phyloP scores from a whole-genome alignment of 2,888 invertebrate genomes.

The Hyles lineata region DNA sequence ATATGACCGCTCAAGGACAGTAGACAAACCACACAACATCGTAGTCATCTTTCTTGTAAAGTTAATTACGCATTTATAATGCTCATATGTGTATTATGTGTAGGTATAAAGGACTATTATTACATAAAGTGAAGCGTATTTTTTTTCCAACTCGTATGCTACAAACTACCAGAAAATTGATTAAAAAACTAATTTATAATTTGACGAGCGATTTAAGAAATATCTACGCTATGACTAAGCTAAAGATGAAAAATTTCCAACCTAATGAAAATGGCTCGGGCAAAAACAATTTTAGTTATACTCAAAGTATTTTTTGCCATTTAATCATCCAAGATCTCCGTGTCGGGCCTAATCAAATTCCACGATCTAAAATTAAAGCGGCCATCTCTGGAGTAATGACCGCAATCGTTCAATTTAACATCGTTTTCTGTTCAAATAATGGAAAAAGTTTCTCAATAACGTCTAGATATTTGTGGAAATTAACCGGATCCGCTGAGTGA shows the following conservation, averaged over 20 bases:
- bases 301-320: constrained; percentile 1
- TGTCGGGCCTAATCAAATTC: constrained; percentile 15
- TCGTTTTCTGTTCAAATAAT: constrained; percentile 59
- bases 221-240: background rate
- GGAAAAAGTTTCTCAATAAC: constrained; percentile 65
- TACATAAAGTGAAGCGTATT: too few relatives aligned
- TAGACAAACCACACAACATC: too few relatives aligned
- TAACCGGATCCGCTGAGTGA: constrained; percentile 48
- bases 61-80: too few relatives aligned
- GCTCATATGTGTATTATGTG: too few relatives aligned
- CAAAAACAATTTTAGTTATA: background rate
- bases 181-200: too few relatives aligned
- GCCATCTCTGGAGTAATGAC: constrained; percentile 44
- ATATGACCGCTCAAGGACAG: too few relatives aligned
- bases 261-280: background rate
- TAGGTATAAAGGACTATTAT: too few relatives aligned
- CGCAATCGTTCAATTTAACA: constrained; percentile 54
- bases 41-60: too few relatives aligned
- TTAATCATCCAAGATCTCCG: background rate
- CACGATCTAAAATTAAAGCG: constrained; percentile 43
- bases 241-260: background rate
- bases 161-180: too few relatives aligned
- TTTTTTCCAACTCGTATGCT: too few relatives aligned
- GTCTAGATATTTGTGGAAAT: constrained; percentile 51
- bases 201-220: too few relatives aligned